Percentiles rank a stretch among this genome's conserved stretches.
phyloP scores from a whole-genome alignment of 1,140 invertebrate genomes.

The Laodelphax striatellus region DNA sequence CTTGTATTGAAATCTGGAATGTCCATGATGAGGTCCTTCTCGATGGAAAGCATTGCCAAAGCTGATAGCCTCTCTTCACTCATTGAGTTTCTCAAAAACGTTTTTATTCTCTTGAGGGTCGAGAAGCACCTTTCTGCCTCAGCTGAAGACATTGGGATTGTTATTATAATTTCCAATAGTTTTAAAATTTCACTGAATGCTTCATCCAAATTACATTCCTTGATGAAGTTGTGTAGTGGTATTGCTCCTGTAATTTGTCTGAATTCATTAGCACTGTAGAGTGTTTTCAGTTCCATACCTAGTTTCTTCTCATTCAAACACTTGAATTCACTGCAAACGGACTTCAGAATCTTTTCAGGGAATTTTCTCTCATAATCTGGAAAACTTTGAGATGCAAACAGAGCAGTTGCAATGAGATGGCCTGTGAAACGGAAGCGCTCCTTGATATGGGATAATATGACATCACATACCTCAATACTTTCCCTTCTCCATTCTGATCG shows the following conservation, averaged over 20 bases:
- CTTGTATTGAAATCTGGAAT: slow-evolving; percentile 24
- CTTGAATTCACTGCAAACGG: too few species aligned
- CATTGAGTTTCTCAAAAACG: slow-evolving; percentile 17
- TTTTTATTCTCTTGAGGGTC: slow-evolving; percentile 20
- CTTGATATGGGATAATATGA: neutral
- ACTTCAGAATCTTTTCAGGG: too few species aligned
- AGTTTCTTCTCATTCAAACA: too few species aligned
- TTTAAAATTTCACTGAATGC: slow-evolving; percentile 21
- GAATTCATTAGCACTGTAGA: too few species aligned
- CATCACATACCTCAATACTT: neutral
- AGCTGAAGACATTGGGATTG: slow-evolving; percentile 17
- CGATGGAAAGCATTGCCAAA: slow-evolving; percentile 17
- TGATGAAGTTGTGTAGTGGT: too few species aligned
- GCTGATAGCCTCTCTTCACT: slow-evolving; percentile 15
- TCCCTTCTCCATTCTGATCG: neutral
- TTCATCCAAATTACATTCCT: slow-evolving; percentile 12
- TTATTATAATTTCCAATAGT: slow-evolving; percentile 20
- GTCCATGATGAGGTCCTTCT: slow-evolving; percentile 17
- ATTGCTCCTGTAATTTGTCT: too few species aligned
- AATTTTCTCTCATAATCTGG: too few species aligned
- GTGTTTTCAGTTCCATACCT: too few species aligned
- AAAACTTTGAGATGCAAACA: too few species aligned
- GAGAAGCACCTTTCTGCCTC: slow-evolving; percentile 18
- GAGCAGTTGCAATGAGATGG: too few species aligned
- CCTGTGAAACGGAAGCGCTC: too few species aligned